These are phyloP conservation scores for Leistus spinibarbis DNA, from an alignment of 2,888 invertebrate species.

Conservation along the genomic window DNA sequence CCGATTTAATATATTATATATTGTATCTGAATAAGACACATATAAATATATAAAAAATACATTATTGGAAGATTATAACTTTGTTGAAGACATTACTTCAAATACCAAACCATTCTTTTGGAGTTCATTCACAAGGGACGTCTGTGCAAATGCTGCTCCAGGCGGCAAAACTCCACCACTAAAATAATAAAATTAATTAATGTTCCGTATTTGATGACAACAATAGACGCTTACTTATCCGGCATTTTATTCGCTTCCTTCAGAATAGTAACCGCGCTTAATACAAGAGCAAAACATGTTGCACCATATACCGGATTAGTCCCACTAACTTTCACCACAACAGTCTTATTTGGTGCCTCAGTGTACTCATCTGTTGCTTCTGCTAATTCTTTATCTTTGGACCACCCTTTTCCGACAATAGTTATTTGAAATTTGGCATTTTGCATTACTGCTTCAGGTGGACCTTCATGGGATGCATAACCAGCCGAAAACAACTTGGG, in stretches of 20 bases:
- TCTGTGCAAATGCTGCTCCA: conserved; percentile 83
- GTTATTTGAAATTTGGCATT: conserved; percentile 69
- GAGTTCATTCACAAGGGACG: conserved; percentile 76
- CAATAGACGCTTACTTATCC: conserved; percentile 62
- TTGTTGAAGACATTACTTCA: conserved; percentile 20
- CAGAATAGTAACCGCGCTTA: conserved; percentile 76
- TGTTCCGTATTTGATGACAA: neutral
- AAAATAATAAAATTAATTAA: conserved; percentile 49
- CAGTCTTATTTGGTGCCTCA: conserved; percentile 66
- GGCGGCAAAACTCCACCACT: conserved; percentile 90
- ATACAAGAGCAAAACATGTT: conserved; percentile 75
- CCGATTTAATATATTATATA: too few relatives aligned
- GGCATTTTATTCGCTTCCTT: conserved; percentile 80
- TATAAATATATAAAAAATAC: too few relatives aligned
- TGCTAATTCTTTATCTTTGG: conserved; percentile 61
- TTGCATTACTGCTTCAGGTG: conserved; percentile 65
- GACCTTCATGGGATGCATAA: conserved; percentile 68
- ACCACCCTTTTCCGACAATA: conserved; percentile 82
- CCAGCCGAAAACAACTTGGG: conserved; percentile 72
- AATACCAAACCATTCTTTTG: conserved; percentile 57
- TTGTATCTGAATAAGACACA: too few relatives aligned
- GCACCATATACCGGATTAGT: conserved; percentile 82
- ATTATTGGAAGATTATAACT: conserved; percentile 20
- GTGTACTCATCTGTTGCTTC: conserved; percentile 64
- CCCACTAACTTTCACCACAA: conserved; percentile 70